A percentile compares a stretch with the other conserved stretches of the same genome.
phyloP scores from a whole-genome alignment of 2,888 invertebrate species.

The Lissocephala sabroskyi region DNA sequence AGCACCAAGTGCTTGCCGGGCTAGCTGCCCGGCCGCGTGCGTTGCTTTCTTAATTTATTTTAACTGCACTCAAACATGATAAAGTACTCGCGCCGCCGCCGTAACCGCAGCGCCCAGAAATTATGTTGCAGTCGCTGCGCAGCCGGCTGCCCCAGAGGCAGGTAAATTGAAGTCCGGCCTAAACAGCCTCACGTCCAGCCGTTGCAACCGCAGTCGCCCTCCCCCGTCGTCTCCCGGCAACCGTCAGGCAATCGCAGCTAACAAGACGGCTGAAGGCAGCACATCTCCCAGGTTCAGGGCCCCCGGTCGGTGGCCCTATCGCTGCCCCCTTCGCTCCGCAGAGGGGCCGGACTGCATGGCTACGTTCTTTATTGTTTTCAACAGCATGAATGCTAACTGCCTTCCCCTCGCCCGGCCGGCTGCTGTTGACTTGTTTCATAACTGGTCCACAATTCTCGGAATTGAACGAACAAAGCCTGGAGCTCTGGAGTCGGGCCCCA shows the following conservation, averaged over 20 bases:
- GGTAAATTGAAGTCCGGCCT: background rate
- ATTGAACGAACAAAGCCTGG: constrained; percentile 58
- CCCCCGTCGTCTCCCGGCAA: constrained; percentile 12
- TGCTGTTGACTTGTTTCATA: constrained; percentile 69
- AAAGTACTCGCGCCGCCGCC: constrained; percentile 33
- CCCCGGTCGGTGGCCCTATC: constrained; percentile 18
- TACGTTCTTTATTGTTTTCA: constrained; percentile 54
- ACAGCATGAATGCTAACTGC: constrained; percentile 4
- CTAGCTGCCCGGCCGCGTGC: constrained; percentile 11
- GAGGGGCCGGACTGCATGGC: constrained; percentile 15
- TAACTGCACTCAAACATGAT: constrained; percentile 44
- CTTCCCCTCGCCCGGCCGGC: constrained; percentile 3
- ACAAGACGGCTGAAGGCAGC: constrained; percentile 26
- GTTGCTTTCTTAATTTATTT: constrained; percentile 44
- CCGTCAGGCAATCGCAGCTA: constrained; percentile 55
- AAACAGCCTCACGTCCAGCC: background rate
- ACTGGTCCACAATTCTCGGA: constrained; percentile 70
- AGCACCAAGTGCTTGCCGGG: constrained; percentile 24
- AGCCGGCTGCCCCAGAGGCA: background rate
- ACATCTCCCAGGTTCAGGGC: constrained; percentile 8
- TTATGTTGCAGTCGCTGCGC: constrained; percentile 43
- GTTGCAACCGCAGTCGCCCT: constrained; percentile 1
- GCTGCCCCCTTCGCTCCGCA: background rate
- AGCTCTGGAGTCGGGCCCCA: constrained; percentile 19
- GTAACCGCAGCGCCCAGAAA: constrained; percentile 32